These are phyloP conservation scores for Ornithoptera priamus DNA, from an alignment of 2,888 invertebrate genomes.

Conservation along the genomic window DNA sequence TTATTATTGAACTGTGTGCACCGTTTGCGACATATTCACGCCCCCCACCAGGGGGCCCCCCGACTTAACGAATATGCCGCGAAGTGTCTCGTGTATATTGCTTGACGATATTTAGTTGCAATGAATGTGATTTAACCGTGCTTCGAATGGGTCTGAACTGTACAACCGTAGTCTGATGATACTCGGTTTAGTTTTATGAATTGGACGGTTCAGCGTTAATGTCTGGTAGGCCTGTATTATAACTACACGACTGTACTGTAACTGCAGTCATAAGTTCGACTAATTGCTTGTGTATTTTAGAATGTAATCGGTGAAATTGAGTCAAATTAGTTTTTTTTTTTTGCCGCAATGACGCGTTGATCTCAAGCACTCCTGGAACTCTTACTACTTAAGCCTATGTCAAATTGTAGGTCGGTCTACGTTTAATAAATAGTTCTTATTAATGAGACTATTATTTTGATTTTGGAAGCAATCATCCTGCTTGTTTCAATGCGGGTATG, in stretches of 20 bases:
- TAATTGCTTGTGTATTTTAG: conserved; percentile 50
- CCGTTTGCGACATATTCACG: conserved; percentile 44
- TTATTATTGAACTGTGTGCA: conserved; percentile 43
- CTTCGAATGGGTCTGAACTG: conserved; percentile 55
- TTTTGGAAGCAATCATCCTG: background rate
- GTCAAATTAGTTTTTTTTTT: conserved; percentile 51
- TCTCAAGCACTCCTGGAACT: conserved; percentile 66
- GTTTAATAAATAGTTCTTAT: conserved; percentile 49
- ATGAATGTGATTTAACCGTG: conserved; percentile 61
- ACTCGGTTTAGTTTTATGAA: conserved; percentile 48
- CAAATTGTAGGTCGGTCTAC: conserved; percentile 43
- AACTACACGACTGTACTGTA: conserved; percentile 18
- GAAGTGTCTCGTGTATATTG: conserved; percentile 46
- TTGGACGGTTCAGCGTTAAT: conserved; percentile 52
- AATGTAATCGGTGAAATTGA: conserved; percentile 63
- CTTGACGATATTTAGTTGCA: conserved; percentile 68
- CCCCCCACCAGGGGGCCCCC: conserved; percentile 22
- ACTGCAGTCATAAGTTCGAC: conserved; percentile 46
- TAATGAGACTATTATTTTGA: conserved; percentile 34
- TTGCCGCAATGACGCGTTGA: conserved; percentile 65
- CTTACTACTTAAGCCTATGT: conserved; percentile 54
- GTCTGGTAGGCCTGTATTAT: conserved; percentile 49
- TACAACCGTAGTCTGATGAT: conserved; percentile 52
- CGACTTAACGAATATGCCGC: conserved; percentile 34
- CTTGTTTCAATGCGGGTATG: background rate